phyloP scores from a whole-genome alignment of 2,797 vertebrate species.

The Valencia hispanica region DNA sequence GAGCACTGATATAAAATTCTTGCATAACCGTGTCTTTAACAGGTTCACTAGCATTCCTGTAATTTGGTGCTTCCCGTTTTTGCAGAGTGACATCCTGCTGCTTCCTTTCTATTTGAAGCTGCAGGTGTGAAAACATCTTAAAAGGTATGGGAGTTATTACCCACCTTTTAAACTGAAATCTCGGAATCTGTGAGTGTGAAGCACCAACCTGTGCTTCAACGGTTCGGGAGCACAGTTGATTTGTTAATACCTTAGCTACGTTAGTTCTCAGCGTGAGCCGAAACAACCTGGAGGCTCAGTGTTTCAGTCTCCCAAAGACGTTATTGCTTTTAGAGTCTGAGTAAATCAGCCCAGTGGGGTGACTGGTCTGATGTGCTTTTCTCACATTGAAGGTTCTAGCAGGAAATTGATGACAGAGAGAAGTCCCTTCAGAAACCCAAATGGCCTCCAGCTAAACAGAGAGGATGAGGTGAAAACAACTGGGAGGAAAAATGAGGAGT shows the following conservation, averaged over 20 bases:
- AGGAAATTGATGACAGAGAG: slow-evolving; percentile 46
- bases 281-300: slow-evolving; percentile 17
- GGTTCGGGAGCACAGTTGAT: slow-evolving; percentile 13
- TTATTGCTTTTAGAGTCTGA: slow-evolving; percentile 42
- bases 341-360: slow-evolving; percentile 50
- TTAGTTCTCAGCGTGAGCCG: slow-evolving; percentile 33
- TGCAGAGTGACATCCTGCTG: neutral
- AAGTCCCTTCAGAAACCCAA: slow-evolving; percentile 44
- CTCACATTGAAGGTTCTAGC: slow-evolving; percentile 37
- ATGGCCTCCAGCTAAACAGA: slow-evolving; percentile 28
- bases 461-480: slow-evolving; percentile 1
- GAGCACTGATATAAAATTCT: neutral
- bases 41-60: neutral
- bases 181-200: slow-evolving; percentile 10
- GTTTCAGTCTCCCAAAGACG: slow-evolving; percentile 16
- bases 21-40: neutral
- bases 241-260: slow-evolving; percentile 50
- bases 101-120: slow-evolving; percentile 1
- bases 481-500: neutral
- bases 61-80: neutral
- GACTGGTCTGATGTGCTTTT: slow-evolving; percentile 44
- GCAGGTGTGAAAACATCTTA: neutral
- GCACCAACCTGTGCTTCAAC: slow-evolving; percentile 11
- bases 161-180: neutral
- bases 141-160: neutral